Evolutionary conservation across 2,888 invertebrate genomes (phyloP).

Genomic region (Atherix ibis): DNA sequence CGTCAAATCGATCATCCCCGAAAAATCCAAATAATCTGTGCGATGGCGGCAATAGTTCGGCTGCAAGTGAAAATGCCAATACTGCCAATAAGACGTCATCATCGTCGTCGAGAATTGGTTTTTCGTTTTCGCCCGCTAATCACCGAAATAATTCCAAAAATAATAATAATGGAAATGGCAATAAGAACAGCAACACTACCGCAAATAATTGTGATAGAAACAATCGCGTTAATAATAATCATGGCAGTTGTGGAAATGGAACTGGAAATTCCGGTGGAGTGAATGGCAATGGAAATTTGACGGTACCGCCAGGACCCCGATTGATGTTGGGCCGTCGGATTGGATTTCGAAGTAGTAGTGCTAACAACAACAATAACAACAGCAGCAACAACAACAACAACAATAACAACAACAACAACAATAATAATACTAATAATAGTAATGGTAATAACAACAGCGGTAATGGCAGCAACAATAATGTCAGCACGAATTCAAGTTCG

Average conservation of each 20-base stretch:
- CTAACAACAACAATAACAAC: conserved; percentile 1
- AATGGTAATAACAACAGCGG: neutral
- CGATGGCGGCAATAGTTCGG: neutral
- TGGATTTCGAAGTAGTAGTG: conserved; percentile 8
- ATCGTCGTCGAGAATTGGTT: no score
- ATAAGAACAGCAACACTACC: conserved; percentile 6
- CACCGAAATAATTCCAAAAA: no score
- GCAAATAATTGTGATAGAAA: conserved; percentile 6
- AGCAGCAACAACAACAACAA: neutral
- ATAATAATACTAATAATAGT: conserved; percentile 1
- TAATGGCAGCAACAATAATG: neutral
- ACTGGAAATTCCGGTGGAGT: no score
- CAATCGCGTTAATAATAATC: conserved; percentile 1
- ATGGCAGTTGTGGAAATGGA: conserved; percentile 3
- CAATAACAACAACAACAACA: neutral
- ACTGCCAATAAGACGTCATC: neutral
- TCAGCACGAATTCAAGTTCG: neutral
- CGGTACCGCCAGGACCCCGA: conserved; percentile 7
- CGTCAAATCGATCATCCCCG: neutral
- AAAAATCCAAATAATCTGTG: neutral
- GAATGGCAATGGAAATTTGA: no score
- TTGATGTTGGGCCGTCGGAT: conserved; percentile 11
- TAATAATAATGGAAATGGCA: conserved; percentile 4
- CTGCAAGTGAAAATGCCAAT: no score
- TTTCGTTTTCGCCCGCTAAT: no score